phyloP scores from a whole-genome alignment of 2,797 vertebrate genomes.

The Acrossocheilus fasciatus region DNA sequence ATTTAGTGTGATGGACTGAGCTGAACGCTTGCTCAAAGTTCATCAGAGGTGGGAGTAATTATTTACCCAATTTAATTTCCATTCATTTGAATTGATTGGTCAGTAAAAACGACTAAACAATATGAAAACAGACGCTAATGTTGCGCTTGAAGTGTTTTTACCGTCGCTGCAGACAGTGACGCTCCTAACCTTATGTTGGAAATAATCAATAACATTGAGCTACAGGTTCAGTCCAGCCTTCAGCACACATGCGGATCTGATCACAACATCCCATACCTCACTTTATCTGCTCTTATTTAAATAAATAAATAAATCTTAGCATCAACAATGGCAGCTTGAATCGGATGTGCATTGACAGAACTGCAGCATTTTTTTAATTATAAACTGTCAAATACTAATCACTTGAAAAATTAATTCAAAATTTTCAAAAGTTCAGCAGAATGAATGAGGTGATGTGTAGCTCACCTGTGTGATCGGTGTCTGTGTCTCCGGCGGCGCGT shows the following conservation, averaged over 20 bases:
- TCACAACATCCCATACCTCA: not conserved
- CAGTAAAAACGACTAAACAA: not conserved
- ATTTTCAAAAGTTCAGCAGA: not conserved
- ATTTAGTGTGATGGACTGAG: not conserved
- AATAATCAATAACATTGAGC: not conserved
- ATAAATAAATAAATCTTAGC: not conserved
- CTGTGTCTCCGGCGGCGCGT: not conserved
- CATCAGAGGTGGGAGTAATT: not conserved
- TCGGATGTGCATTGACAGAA: not conserved
- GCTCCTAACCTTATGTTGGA: no score
- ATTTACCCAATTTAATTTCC: not conserved
- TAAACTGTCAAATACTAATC: not conserved
- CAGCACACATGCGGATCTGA: not conserved
- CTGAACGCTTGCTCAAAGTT: not conserved
- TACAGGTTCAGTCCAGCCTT: not conserved
- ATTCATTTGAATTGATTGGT: not conserved
- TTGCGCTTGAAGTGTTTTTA: not conserved
- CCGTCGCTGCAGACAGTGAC: not conserved
- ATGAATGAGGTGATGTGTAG: not conserved
- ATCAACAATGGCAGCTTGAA: not conserved
- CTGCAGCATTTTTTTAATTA: not conserved
- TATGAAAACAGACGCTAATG: not conserved
- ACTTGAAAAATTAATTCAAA: not conserved
- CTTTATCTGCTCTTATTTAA: not conserved
- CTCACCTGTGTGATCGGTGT: slow-evolving; percentile 23